These are phyloP conservation scores for Listronotus bonariensis DNA, from an alignment of 1,140 invertebrate genomes.

Conservation along the genomic window DNA sequence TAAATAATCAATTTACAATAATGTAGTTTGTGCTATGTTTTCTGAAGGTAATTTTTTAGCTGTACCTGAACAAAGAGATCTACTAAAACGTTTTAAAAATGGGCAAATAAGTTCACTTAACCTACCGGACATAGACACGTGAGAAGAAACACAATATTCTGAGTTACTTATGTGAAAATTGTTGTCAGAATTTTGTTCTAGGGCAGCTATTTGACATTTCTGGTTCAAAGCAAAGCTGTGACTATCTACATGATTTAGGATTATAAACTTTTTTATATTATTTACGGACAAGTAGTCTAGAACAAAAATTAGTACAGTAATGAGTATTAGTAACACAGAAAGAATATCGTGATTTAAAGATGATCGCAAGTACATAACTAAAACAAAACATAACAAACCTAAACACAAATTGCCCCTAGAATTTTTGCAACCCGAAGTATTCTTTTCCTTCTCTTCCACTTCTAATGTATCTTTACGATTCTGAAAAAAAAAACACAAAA, in stretches of 20 bases:
- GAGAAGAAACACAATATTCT: slow-evolving; percentile 14
- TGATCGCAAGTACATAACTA: slow-evolving; percentile 47
- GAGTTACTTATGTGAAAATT: slow-evolving; percentile 47
- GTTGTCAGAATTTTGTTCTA: slow-evolving; percentile 51
- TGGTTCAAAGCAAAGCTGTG: slow-evolving; percentile 21
- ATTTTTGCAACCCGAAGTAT: slow-evolving; percentile 48
- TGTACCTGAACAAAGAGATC: slow-evolving; percentile 20
- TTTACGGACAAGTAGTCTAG: slow-evolving; percentile 23
- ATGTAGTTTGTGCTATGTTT: slow-evolving; percentile 2
- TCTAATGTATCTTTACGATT: slow-evolving; percentile 49
- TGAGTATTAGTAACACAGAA: slow-evolving; percentile 45
- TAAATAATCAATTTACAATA: slow-evolving; percentile 5
- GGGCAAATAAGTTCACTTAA: slow-evolving; percentile 1
- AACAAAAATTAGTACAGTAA: slow-evolving; percentile 39
- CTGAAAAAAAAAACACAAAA: slow-evolving; percentile 42
- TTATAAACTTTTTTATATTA: slow-evolving; percentile 12
- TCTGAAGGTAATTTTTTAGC: background rate
- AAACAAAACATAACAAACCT: slow-evolving; percentile 54
- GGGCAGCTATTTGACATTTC: slow-evolving; percentile 21
- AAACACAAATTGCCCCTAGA: slow-evolving; percentile 51
- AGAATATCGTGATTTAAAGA: slow-evolving; percentile 42
- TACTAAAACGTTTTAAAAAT: slow-evolving; percentile 8
- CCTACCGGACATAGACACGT: background rate
- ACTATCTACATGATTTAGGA: slow-evolving; percentile 17
- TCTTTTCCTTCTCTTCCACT: slow-evolving; percentile 47